Evolutionary conservation across 2,797 vertebrate species (phyloP).

Genomic region (Crax fasciolata): DNA sequence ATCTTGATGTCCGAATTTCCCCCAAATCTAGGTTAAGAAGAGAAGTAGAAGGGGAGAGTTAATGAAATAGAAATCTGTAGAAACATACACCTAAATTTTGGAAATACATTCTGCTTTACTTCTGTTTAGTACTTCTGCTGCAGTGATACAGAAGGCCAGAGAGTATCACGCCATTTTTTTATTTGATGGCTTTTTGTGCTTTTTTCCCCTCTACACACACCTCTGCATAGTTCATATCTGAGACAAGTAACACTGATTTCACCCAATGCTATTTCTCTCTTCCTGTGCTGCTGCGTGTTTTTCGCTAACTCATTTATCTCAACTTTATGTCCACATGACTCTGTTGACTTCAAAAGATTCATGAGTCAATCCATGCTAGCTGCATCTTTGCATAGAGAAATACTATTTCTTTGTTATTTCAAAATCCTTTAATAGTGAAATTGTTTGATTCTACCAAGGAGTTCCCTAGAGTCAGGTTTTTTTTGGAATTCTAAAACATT

Average conservation of each 20-base stretch:
- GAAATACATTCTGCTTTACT: not conserved
- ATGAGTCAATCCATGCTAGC: not conserved
- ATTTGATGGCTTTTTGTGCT: fast-evolving
- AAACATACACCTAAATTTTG: not conserved
- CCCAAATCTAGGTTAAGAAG: not conserved
- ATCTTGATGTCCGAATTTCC: not conserved
- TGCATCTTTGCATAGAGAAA: not conserved
- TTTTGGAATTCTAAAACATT: not conserved
- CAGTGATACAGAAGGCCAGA: not conserved
- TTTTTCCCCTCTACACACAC: not conserved
- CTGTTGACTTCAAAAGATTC: not conserved
- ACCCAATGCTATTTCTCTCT: not conserved
- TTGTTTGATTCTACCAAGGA: not conserved
- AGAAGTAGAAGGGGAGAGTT: not conserved
- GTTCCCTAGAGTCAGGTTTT: not conserved
- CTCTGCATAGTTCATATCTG: not conserved
- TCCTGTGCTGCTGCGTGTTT: not conserved
- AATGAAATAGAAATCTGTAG: not conserved
- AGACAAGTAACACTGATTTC: not conserved
- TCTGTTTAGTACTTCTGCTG: not conserved
- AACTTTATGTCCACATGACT: not conserved
- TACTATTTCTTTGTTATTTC: not conserved
- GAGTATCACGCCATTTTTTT: not conserved
- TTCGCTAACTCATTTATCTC: not conserved
- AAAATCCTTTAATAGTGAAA: not conserved